phyloP scores from a whole-genome alignment of 2,113 vertebrate genomes.

The Oreochromis spilurus region DNA sequence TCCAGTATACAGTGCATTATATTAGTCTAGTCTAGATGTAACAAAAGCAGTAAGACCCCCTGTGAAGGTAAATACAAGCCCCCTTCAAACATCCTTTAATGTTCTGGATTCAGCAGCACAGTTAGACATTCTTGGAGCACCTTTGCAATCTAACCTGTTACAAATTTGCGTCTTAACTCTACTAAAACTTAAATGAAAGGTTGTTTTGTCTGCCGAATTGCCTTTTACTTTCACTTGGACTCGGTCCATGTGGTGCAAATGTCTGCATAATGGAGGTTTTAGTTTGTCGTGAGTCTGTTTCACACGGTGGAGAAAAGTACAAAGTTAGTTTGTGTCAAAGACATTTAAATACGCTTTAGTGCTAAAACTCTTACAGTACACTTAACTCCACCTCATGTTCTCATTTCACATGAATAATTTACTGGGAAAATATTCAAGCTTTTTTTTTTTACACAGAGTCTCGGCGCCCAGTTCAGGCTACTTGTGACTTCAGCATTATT shows the following conservation, averaged over 20 bases:
- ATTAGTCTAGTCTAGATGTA: neutral
- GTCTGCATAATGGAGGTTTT: neutral
- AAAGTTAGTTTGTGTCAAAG: neutral
- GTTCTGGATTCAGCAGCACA: neutral
- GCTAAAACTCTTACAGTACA: neutral
- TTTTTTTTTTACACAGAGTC: neutral
- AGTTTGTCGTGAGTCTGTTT: neutral
- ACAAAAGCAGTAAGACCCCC: neutral
- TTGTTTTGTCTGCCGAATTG: neutral
- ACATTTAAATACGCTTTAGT: neutral
- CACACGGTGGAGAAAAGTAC: neutral
- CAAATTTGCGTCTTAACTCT: neutral
- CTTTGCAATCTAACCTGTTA: neutral
- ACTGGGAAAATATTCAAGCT: neutral
- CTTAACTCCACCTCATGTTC: neutral
- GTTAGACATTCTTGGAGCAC: neutral
- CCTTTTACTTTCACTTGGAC: neutral
- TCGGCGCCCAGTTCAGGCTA: neutral
- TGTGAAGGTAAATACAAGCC: neutral
- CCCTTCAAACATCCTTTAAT: neutral
- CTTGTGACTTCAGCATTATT: neutral
- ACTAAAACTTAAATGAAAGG: neutral
- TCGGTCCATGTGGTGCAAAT: neutral
- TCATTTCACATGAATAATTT: slow-evolving; percentile 5
- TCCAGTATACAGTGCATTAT: neutral